Evolutionary conservation across 2,888 invertebrate species (phyloP).

Genomic region (Orgyia antiqua): DNA sequence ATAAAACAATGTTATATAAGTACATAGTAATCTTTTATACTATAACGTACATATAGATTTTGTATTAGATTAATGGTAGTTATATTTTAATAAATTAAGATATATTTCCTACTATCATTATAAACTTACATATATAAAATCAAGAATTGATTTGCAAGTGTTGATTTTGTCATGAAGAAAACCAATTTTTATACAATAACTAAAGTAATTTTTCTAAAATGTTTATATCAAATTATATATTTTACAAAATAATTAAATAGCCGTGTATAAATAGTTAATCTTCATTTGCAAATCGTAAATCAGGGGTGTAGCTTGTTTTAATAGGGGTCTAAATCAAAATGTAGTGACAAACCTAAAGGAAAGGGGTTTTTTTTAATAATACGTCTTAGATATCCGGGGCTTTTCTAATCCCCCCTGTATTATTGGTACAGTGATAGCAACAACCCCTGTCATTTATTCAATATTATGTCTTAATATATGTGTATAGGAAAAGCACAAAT

Average conservation of each 20-base stretch:
- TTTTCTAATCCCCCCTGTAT: no score
- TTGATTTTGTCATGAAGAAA: background rate
- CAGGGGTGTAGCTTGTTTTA: no score
- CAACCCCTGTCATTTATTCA: conserved; percentile 6
- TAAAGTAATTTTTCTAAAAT: background rate
- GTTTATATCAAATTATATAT: background rate
- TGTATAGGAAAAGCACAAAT: conserved; percentile 60
- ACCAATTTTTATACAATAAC: conserved; percentile 1
- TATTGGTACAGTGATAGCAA: no score
- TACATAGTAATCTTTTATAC: conserved; percentile 56
- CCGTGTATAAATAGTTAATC: no score
- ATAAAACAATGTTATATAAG: conserved; percentile 24
- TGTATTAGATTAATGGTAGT: conserved; percentile 50
- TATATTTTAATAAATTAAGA: conserved; percentile 38
- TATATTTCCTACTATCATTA: conserved; percentile 19
- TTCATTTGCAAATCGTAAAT: no score
- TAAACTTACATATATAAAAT: conserved; percentile 6
- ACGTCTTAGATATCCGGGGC: no score
- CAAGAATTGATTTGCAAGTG: conserved; percentile 10
- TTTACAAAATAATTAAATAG: no score
- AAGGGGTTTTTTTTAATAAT: no score
- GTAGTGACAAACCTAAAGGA: no score
- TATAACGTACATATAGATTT: conserved; percentile 49
- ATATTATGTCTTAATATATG: conserved; percentile 19
- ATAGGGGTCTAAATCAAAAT: no score